Base-by-base conservation (phyloP, 30 jellyfish, hydroid and myxozoan genomes). In the Chrysaora quinquecirrha region DNA sequence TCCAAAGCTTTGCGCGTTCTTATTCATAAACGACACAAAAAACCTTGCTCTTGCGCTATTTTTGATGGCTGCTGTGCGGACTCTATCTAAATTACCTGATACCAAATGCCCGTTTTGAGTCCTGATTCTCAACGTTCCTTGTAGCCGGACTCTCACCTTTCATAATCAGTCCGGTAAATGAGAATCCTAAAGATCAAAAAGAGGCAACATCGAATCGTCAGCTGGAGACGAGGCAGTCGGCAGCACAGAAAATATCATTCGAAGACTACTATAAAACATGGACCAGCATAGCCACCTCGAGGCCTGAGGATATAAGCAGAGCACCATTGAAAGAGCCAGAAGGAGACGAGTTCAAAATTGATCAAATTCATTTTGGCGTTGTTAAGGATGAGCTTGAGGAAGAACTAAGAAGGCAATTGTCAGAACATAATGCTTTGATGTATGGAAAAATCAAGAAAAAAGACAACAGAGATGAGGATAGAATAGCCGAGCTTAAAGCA, bases 231-330 rank as follows among this genome's bases (percentile, higher is more conserved):
- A 30, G 27, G 27, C 68, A 20, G 68, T 19, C 68, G 9, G 35
- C 80, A 49, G 54, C 21, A 47, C 70, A 69, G 52, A 65, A 48
- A 61, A 63, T 85, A 7, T 74, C 95, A 0, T 85, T 74, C 66
- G 95, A 85, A 66, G 95, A 85, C 35, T 85, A 85, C 61, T 70
- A 85, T 34, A 66, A 65, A 52, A 75, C 87, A 1, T 85, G 95
- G 95, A 73, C 49, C 29, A 50, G 35, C 46, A 73, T 85, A 20
- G 95, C 95, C n/a, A 85, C 95, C 18, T 85, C 95, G 22, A 48
- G 64, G 46, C 95, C 95, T 47, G 60, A 23, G 76, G 61, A 47
- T 33, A 33, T 74, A 19, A 38, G 46, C 22, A 63, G 72, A 30
- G 64, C 52, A 9, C 84, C 69, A 14, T 4, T 1, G 24, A 76